These are phyloP conservation scores for Ichneumoninae sp. DNA, from an alignment of 2,888 invertebrate species.

Conservation along the genomic window DNA sequence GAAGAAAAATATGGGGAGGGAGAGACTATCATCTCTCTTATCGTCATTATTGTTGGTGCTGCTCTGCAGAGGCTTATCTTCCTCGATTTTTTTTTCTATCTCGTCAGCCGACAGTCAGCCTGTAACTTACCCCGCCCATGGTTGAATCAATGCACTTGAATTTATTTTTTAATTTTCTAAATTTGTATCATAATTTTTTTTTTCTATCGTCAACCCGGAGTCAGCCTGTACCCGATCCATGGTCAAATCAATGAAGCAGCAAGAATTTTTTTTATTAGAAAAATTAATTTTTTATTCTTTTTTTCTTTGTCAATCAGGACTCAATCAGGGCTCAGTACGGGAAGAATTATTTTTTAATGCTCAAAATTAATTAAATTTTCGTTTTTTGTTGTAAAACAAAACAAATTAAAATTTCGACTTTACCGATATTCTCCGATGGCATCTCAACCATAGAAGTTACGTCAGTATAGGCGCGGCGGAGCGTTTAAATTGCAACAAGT, in stretches of 20 bases:
- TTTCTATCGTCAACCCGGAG: no score
- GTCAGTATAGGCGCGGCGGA: constrained; percentile 71
- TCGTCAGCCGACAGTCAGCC: not conserved
- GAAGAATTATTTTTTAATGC: no score
- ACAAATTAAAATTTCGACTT: constrained; percentile 17
- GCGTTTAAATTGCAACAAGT: constrained; percentile 77
- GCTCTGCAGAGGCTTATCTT: constrained; percentile 31
- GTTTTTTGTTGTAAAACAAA: not conserved
- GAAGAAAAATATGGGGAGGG: not conserved
- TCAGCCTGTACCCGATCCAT: no score
- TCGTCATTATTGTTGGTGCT: constrained; percentile 37
- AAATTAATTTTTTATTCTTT: no score
- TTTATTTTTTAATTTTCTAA: no score
- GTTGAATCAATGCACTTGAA: not conserved
- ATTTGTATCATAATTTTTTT: no score
- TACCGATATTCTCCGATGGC: not conserved
- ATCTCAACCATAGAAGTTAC: constrained; percentile 73
- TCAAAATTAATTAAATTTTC: not conserved
- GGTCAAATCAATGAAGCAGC: no score
- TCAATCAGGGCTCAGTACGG: no score
- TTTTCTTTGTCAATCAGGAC: no score
- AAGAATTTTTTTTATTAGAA: no score
- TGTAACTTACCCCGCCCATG: not conserved
- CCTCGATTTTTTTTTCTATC: constrained; percentile 22
- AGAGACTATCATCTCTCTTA: constrained; percentile 8